Base-by-base conservation (phyloP, 2,888 invertebrate species). In the Electrophaes corylata region DNA sequence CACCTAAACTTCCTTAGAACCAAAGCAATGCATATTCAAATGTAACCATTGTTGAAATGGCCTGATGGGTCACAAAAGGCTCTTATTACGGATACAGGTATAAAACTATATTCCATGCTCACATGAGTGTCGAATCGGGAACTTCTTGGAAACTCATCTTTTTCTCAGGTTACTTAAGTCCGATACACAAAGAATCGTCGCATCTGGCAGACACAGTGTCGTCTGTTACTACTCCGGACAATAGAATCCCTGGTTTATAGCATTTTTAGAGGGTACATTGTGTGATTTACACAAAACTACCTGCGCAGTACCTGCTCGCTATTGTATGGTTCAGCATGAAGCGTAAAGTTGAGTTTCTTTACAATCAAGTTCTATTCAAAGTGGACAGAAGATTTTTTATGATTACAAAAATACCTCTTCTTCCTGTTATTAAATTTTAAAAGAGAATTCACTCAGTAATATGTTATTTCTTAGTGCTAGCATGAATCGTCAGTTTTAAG, bases 131-230 rank as follows among this genome's bases (percentile, higher is more conserved):
- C 78, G 74, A 82, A 81, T 75, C 69, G 64, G 48, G 31, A 29
- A 65, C 63, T 88, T 88, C 86, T 77, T 44, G 66, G 85, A 86
- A 86, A 71, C 65, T 64, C 60, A 49, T 60, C 61, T 72, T 78
- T 75, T 76, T 76, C 73, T 73, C 69, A 64, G 58, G 60, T 50
- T 60, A 72, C 69, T 66, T 72, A 70, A 73, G 64, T 62, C 37
- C 44, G 60, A 45, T 67, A 72, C 69, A 86, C 81, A 86, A 86
- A 76, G 68, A 73, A 37, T 64, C 73, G 78, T 64, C 73, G 78
- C 83, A 88, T 88, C 88, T 88, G 88, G 80, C 81, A 89, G 89
- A 89, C 89, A 78, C 65, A 60, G 75, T 79, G 89, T 86, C 88
- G 87, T 83, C 86, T 70, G 63, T 54, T 63, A 63, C 52, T 52